Evolutionary conservation across 2,797 vertebrate species (phyloP).

Genomic region (Micromesistius poutassou): DNA sequence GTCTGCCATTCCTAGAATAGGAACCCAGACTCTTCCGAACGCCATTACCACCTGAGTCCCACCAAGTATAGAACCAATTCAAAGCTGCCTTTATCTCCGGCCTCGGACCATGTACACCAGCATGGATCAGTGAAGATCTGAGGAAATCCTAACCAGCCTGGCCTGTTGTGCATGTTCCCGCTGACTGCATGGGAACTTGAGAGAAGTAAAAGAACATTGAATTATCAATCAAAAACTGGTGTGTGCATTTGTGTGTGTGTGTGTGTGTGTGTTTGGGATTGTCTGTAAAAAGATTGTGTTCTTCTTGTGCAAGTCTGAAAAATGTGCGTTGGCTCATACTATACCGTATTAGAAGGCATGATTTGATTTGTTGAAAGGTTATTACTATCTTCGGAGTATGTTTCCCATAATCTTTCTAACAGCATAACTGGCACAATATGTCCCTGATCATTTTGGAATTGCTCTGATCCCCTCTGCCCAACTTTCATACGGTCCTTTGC

Average conservation of each 20-base stretch:
- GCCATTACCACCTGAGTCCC: background rate
- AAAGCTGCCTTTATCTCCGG: background rate
- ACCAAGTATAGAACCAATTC: background rate
- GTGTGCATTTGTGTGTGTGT: background rate
- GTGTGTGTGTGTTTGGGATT: background rate
- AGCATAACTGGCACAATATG: conserved; percentile 14
- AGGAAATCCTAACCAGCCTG: conserved; percentile 6
- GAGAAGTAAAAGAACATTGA: conserved; percentile 54
- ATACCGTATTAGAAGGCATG: conserved; percentile 22
- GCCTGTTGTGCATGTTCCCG: conserved; percentile 33
- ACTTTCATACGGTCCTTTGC: conserved; percentile 3
- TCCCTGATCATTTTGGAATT: conserved; percentile 24
- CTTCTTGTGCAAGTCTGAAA: background rate
- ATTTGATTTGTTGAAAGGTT: conserved; percentile 24
- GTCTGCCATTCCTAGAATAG: background rate
- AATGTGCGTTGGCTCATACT: background rate
- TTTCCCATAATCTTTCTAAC: conserved; percentile 17
- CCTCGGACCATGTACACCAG: background rate
- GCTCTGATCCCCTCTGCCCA: conserved; percentile 5
- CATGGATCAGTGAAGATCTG: conserved; percentile 7
- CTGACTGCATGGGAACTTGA: conserved; percentile 33
- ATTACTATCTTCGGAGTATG: conserved; percentile 15
- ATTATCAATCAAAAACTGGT: conserved; percentile 26
- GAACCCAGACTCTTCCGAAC: background rate
- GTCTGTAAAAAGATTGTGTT: background rate